Conservation (phyloP, 2,797 vertebrate genomes). For the Saxicola maurus region DNA sequence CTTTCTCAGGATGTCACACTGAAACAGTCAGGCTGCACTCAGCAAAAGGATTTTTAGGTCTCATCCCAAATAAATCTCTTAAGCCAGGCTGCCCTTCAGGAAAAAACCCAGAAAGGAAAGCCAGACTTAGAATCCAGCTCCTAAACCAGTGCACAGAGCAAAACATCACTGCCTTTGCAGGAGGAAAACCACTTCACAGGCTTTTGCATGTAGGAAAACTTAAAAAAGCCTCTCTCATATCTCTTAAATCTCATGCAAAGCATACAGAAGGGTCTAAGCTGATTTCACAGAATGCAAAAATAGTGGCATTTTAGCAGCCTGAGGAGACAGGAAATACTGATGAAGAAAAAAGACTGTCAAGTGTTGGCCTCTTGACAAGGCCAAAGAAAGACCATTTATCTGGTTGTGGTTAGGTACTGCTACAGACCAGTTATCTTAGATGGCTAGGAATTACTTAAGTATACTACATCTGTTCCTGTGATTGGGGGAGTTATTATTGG, state of each 20-base stretch:
- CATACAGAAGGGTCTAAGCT: neutral
- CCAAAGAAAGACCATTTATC: neutral
- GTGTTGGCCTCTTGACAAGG: neutral
- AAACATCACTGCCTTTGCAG: neutral
- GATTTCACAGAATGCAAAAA: neutral
- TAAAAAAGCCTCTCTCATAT: neutral
- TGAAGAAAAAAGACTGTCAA: neutral
- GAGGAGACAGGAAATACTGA: neutral
- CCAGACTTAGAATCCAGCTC: neutral
- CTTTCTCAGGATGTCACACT: neutral
- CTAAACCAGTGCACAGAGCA: neutral
- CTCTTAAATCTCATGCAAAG: neutral
- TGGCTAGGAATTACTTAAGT: neutral
- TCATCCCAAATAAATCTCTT: neutral
- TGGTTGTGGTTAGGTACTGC: neutral
- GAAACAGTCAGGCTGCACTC: neutral
- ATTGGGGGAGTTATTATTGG: neutral
- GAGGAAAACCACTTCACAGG: neutral
- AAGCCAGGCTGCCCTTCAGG: neutral
- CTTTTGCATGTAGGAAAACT: neutral
- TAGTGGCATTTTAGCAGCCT: neutral
- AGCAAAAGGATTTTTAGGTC: neutral
- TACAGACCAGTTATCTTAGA: neutral
- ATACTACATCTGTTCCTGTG: neutral
- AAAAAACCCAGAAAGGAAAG: neutral